Conservation (phyloP, 2,888 invertebrate species). For the Zaprionus bogoriensis region DNA sequence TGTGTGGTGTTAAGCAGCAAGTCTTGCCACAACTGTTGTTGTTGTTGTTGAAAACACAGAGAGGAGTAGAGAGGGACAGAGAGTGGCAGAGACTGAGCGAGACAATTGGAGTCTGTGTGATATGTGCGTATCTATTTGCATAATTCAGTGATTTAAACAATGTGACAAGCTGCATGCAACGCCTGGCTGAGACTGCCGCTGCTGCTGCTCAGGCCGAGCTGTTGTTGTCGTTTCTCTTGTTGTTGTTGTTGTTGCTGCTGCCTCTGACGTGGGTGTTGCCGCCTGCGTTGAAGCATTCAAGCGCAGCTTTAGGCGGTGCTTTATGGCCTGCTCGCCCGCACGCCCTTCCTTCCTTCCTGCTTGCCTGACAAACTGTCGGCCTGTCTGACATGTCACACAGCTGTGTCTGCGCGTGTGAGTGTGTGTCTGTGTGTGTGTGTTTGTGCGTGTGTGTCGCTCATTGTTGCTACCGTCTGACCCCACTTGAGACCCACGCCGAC, state of each 20-base stretch:
- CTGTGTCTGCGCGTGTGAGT: slow-evolving; percentile 9
- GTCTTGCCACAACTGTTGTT: slow-evolving; percentile 18
- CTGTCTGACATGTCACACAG: slow-evolving; percentile 48
- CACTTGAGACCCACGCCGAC: slow-evolving; percentile 31
- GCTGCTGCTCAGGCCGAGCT: slow-evolving; percentile 17
- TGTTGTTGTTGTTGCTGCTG: slow-evolving; percentile 9
- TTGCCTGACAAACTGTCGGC: slow-evolving; percentile 26
- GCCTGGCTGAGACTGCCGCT: slow-evolving; percentile 57
- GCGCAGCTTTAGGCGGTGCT: slow-evolving; percentile 50
- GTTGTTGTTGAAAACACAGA: neutral
- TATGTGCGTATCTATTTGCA: slow-evolving; percentile 62
- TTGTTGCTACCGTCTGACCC: slow-evolving; percentile 53
- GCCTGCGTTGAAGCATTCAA: slow-evolving; percentile 48
- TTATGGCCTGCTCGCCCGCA: slow-evolving; percentile 35
- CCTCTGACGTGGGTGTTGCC: slow-evolving; percentile 17
- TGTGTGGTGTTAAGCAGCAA: slow-evolving; percentile 37
- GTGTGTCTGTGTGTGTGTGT: slow-evolving; percentile 1
- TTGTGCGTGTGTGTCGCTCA: slow-evolving; percentile 22
- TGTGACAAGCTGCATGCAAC: slow-evolving; percentile 75
- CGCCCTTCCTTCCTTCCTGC: slow-evolving; percentile 16
- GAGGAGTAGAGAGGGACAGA: slow-evolving; percentile 12
- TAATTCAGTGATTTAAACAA: slow-evolving; percentile 72
- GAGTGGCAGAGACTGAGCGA: neutral
- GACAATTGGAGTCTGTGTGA: neutral
- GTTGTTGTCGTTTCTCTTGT: slow-evolving; percentile 7